Base-by-base conservation (phyloP, 2,113 vertebrate species). In the Carollia perspicillata region DNA sequence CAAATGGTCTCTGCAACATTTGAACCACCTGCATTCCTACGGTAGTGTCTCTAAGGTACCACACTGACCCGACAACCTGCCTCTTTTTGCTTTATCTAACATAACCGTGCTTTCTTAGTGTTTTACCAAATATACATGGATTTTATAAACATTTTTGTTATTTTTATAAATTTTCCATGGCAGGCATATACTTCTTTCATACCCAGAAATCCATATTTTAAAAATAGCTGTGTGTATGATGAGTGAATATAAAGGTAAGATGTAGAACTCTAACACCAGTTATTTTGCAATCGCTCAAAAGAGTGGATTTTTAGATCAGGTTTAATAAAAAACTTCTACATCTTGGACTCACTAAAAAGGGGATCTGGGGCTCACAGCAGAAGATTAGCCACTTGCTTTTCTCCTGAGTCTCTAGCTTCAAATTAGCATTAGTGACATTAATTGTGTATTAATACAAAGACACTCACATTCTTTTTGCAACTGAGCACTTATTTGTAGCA, bases 361-460 rank as follows among this genome's bases (percentile, higher is more conserved):
- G 40, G 72, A 91, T 5, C 1, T 63, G 49, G 33, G 58, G 47
- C 30, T 44, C n/a, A n/a, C 16, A 30, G 69, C 28, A 72, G 42
- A 72, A 53, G 75, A 66, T 55, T 28, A 90, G 53, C 20, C 81
- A 78, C 55, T 51, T 28, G 37, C 17, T 75, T 81, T 84, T 23
- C 8, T 75, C 47, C 2, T 75, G 72, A 81, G 22, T 74, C 49
- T 97, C 51, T 37, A 90, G 78, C 93, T 72, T 78, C 49, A 75
- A 79, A 79, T 79, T 51, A 90, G 53, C 17, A 58, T 49, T 40
- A 69, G 28, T 58, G 63, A 47, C 49, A 75, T 89, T 83, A 94
- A 89, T 35, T 83, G 71, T 49, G 26, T 79, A 47, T 88, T 94
- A 95, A 94, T 75, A 88, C 80, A 88, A 94, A 93, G 37, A 30